phyloP scores from a whole-genome alignment of 2,113 vertebrate species.

The Clinocottus analis region DNA sequence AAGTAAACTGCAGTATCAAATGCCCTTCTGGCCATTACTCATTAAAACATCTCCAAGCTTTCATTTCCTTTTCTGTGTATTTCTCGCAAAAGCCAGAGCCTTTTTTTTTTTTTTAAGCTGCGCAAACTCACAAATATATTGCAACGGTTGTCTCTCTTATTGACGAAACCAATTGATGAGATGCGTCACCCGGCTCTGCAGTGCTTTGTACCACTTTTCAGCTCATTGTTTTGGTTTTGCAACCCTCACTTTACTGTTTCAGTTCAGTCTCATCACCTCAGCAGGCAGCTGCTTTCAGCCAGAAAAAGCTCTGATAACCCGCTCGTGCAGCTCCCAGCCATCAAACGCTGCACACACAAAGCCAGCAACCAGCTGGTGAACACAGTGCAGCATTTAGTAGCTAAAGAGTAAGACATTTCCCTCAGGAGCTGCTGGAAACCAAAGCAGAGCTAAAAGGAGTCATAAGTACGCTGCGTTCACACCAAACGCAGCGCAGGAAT shows the following conservation, averaged over 20 bases:
- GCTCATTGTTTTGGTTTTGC: too few species aligned
- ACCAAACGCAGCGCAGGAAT: too few species aligned
- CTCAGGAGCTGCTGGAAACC: background rate
- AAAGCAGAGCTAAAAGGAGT: background rate
- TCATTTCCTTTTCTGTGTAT: background rate
- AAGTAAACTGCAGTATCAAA: conserved; percentile 40
- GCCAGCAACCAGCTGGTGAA: background rate
- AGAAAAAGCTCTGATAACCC: background rate
- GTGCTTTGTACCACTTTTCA: background rate
- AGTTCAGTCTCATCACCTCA: background rate
- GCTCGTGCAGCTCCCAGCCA: background rate
- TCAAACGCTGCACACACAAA: background rate
- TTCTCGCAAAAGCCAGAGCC: background rate
- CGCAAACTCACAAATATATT: too few species aligned
- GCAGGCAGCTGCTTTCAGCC: background rate
- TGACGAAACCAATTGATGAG: too few species aligned
- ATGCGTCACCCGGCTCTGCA: background rate
- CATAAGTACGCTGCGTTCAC: background rate
- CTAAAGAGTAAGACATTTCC: background rate
- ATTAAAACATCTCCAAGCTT: conserved; percentile 19
- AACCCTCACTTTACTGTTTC: background rate
- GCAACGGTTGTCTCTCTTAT: background rate
- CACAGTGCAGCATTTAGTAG: background rate
- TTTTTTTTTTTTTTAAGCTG: too few species aligned
- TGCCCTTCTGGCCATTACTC: conserved; percentile 15